phyloP scores from a whole-genome alignment of 64 coral and sea anemone species.

The Cladopsammia gracilis region DNA sequence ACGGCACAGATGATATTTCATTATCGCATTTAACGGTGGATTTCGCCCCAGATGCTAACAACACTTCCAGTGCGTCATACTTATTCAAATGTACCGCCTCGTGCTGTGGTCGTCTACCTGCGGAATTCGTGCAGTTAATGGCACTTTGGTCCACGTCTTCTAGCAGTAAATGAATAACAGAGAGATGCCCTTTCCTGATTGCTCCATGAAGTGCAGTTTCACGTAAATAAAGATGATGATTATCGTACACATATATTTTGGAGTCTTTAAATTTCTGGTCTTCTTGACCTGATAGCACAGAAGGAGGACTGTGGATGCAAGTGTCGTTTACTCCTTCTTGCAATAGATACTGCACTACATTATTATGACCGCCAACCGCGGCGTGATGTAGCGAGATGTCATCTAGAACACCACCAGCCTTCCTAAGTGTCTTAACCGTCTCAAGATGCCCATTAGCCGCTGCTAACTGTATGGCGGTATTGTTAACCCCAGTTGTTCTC shows the following conservation, averaged over 20 bases:
- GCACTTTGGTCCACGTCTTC: slow-evolving; percentile 18
- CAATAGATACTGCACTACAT: slow-evolving; percentile 44
- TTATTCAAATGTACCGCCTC: slow-evolving; percentile 65
- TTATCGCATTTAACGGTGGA: slow-evolving; percentile 20
- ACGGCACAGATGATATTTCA: background rate
- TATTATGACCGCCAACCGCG: background rate
- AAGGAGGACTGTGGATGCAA: background rate
- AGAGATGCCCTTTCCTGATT: background rate
- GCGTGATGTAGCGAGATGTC: slow-evolving; percentile 46
- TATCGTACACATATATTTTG: slow-evolving; percentile 16
- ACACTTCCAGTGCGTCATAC: background rate
- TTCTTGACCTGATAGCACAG: background rate
- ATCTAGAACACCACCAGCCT: slow-evolving; percentile 14
- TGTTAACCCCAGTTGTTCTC: background rate
- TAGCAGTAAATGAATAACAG: slow-evolving; percentile 31
- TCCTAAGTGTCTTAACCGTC: background rate
- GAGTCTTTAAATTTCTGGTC: background rate
- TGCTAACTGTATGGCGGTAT: slow-evolving; percentile 66
- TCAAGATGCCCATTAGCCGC: slow-evolving; percentile 28
- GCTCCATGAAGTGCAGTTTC: slow-evolving; percentile 67
- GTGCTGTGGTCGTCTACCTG: slow-evolving; percentile 52
- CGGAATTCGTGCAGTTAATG: slow-evolving; percentile 35
- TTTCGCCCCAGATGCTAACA: slow-evolving; percentile 54
- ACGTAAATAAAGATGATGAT: slow-evolving; percentile 25
- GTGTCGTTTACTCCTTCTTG: slow-evolving; percentile 7